Base-by-base conservation (phyloP, 2,888 invertebrate species). In the Tridacna gigas region DNA sequence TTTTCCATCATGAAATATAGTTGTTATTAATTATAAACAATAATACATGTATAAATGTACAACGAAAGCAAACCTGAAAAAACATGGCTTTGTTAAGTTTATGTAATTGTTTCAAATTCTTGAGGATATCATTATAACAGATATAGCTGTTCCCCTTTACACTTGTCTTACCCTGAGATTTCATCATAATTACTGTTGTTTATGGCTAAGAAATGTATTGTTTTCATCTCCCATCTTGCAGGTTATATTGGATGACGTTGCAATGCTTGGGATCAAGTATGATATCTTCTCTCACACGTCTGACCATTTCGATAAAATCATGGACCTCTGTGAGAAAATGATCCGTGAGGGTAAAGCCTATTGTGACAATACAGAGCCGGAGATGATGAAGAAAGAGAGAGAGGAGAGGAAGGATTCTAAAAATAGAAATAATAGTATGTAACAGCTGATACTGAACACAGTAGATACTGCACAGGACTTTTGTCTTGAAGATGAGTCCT, bases 281-380 rank as follows among this genome's bases (percentile, higher is more conserved):
- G 98, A 99, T 94, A 94, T 96, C 74, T 99, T 98, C 94, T 98
- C 99, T 0, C 98, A 98, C 95, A 99, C 99, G 0, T 99, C 99
- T 0, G 97, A 99, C 94, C 97, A 99, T 95, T 99, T 99, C 95
- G 99, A 99, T 92, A 95, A 97, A 82, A 97, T 99, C 97, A 94
- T 98, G 82, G 96, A 96, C 22, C 97, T 97, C 93, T 99, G 99
- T 94, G 98, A 98, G 93, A 96, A 97, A 94, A 95, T 99, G 90
- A 95, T 99, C 63, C 97, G 96, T 89, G 97, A 97, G 65, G 97
- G 97, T n/a, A 97, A 97, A 91, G 99, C 99, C 0, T 99, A 98
- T 94, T 98, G 98, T 0, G 99, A 99, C 94, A 97, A 99, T 94
- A 99, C 99, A 0, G 97, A 98, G 7, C 97, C 98, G 0, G 98